Evolutionary conservation across 2,113 vertebrate species (phyloP).

Genomic region (Austrofundulus limnaeus): DNA sequence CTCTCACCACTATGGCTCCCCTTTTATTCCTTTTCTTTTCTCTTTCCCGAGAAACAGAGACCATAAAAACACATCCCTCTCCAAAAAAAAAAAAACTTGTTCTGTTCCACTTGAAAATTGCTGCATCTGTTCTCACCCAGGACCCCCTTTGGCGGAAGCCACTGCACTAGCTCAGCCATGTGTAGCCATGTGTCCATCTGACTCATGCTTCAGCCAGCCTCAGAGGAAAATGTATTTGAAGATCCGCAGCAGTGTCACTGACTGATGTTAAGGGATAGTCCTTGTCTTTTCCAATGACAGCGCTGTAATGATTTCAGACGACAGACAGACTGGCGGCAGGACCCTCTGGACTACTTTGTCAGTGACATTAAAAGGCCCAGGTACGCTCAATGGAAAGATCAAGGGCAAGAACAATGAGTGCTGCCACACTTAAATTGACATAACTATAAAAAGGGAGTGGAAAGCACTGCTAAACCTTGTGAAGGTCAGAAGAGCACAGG

Average conservation of each 20-base stretch:
- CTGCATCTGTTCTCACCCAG: slow-evolving; percentile 26
- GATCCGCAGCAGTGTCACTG: slow-evolving; percentile 49
- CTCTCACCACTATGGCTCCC: slow-evolving; percentile 15
- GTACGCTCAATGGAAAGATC: slow-evolving; percentile 68
- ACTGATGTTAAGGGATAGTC: slow-evolving; percentile 60
- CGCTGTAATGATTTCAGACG: slow-evolving; percentile 67
- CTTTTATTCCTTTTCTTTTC: background rate
- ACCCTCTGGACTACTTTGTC: slow-evolving; percentile 69
- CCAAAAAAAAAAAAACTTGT: slow-evolving; percentile 28
- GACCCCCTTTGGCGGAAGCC: slow-evolving; percentile 33
- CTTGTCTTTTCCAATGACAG: slow-evolving; percentile 69
- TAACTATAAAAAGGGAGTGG: slow-evolving; percentile 61
- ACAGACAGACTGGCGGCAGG: slow-evolving; percentile 63
- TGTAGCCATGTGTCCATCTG: slow-evolving; percentile 41
- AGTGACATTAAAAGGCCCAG: slow-evolving; percentile 70
- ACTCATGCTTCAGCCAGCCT: slow-evolving; percentile 7
- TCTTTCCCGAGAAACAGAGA: slow-evolving; percentile 24
- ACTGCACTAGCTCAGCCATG: slow-evolving; percentile 48
- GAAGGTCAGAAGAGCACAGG: slow-evolving; percentile 50
- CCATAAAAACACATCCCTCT: background rate
- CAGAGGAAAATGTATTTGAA: slow-evolving; percentile 52
- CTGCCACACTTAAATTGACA: slow-evolving; percentile 66
- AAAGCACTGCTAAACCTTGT: slow-evolving; percentile 39
- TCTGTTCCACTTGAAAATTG: slow-evolving; percentile 38
- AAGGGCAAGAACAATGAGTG: slow-evolving; percentile 70